These are phyloP conservation scores for Sesamia nonagrioides DNA, from an alignment of 1,140 invertebrate genomes.

Conservation along the genomic window DNA sequence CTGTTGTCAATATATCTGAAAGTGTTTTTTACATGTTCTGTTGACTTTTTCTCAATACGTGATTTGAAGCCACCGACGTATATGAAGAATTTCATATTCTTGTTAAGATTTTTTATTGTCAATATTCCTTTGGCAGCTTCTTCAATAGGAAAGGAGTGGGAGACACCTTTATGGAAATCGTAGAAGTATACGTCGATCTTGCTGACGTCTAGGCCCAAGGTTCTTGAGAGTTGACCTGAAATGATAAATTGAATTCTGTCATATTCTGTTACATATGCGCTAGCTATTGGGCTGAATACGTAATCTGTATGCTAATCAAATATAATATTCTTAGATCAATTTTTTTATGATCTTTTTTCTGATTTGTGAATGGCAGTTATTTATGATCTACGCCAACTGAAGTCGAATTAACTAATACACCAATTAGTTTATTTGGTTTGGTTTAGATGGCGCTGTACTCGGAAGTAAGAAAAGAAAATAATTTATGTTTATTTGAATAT, in stretches of 20 bases:
- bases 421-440: no score
- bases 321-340: no score
- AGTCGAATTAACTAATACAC: no score
- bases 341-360: no score
- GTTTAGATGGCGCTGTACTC: no score
- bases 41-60: conserved; percentile 75
- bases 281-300: no score
- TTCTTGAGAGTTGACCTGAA: conserved; percentile 76
- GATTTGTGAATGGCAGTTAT: no score
- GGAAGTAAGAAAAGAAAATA: no score
- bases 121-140: conserved; percentile 72
- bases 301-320: no score
- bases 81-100: conserved; percentile 75
- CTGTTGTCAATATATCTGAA: conserved; percentile 74
- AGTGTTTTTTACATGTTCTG: conserved; percentile 70
- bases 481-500: no score
- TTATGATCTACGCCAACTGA: no score
- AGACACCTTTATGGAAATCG: conserved; percentile 70
- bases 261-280: no score
- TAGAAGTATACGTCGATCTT: conserved; percentile 78
- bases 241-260: conserved; percentile 2
- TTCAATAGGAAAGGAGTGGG: conserved; percentile 66
- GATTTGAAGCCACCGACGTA: conserved; percentile 83
- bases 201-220: conserved; percentile 73
- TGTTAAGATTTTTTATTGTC: conserved; percentile 65